Conservation (phyloP, 2,797 vertebrate species). For the Scarus forsteni region DNA sequence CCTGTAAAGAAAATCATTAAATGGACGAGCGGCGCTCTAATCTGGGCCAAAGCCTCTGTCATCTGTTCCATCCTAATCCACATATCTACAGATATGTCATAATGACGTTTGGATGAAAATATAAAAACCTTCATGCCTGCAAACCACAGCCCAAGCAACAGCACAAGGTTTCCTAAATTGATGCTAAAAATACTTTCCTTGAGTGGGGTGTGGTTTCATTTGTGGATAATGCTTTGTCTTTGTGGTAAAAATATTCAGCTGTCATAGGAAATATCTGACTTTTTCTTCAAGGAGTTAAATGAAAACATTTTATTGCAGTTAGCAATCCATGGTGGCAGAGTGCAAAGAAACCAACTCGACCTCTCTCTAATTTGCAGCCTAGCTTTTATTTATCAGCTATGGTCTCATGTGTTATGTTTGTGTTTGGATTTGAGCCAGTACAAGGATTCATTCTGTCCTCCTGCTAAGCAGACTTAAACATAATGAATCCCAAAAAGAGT, state of each 20-base stretch:
- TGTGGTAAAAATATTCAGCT: not conserved
- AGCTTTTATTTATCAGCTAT: not conserved
- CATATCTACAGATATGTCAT: constrained; percentile 66
- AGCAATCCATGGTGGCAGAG: not conserved
- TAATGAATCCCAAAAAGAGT: constrained; percentile 12
- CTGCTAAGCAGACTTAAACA: constrained; percentile 3
- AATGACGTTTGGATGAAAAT: constrained; percentile 43
- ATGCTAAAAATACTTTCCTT: not conserved
- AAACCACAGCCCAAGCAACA: not conserved
- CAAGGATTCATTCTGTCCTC: not conserved
- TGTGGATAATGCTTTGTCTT: not conserved
- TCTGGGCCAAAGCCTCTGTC: constrained; percentile 70
- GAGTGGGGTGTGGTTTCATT: not conserved
- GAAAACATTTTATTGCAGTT: not conserved
- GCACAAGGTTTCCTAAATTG: not conserved
- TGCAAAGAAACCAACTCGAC: not conserved
- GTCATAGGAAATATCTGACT: not conserved
- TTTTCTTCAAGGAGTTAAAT: not conserved
- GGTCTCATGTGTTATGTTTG: not conserved
- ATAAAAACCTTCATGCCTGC: constrained; percentile 42
- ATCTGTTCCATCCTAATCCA: constrained; percentile 73
- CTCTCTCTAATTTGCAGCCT: not conserved
- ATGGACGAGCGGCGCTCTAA: constrained; percentile 60
- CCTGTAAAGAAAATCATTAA: constrained; percentile 69
- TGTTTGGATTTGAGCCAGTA: not conserved